These are phyloP conservation scores for Festucalex cinctus DNA, from an alignment of 2,113 vertebrate genomes.

Conservation along the genomic window DNA sequence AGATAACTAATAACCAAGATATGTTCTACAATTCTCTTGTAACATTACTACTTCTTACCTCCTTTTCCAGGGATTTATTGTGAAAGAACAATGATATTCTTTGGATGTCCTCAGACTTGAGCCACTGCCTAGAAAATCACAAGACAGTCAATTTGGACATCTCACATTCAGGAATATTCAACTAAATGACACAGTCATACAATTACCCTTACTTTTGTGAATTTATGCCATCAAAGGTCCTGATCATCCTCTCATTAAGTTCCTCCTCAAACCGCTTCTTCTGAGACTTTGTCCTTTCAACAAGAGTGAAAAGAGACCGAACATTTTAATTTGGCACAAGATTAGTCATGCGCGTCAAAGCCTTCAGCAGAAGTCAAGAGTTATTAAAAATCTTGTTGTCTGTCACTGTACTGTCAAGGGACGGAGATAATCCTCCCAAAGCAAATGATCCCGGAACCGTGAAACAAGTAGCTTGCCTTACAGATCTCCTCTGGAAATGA, in stretches of 20 bases:
- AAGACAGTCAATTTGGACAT: not conserved
- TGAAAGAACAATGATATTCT: conserved; percentile 97
- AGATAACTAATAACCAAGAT: no score
- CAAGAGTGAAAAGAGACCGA: conserved; percentile 16
- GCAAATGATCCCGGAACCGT: not conserved
- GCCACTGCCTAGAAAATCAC: conserved; percentile 84
- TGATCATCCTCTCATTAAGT: conserved; percentile 94
- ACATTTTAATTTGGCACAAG: conserved; percentile 13
- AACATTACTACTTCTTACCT: conserved; percentile 73
- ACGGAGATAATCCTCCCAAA: conserved; percentile 28
- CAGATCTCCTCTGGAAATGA: conserved; percentile 90
- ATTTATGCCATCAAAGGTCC: conserved; percentile 95
- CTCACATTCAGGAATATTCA: not conserved
- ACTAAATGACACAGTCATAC: not conserved
- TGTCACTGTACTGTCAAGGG: conserved; percentile 5
- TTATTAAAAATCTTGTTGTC: conserved; percentile 24
- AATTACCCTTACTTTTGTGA: conserved; percentile 85
- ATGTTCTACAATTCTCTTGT: not conserved
- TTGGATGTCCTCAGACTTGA: conserved; percentile 97
- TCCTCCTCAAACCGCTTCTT: conserved; percentile 97
- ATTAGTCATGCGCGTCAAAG: conserved; percentile 31
- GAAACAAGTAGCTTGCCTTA: conserved; percentile 78
- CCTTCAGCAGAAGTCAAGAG: conserved; percentile 11
- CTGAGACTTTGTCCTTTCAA: conserved; percentile 90
- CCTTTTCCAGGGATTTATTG: conserved; percentile 91